Percentiles rank a stretch among this genome's conserved stretches.
Conservation (phyloP, 2,113 vertebrate genomes). For the Grammomys surdaster region DNA sequence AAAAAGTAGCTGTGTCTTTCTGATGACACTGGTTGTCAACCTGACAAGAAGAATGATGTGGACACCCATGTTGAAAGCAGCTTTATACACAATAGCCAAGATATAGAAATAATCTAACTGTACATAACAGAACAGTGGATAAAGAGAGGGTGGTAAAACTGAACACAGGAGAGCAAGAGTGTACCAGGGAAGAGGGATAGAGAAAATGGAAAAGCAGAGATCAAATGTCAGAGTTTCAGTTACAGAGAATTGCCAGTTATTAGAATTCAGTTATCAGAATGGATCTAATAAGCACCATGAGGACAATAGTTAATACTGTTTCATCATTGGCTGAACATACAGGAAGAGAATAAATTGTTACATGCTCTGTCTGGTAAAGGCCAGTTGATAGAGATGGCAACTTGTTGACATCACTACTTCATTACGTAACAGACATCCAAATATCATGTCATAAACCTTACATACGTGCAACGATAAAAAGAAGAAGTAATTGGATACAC, state of each 20-base stretch:
- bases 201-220: neutral
- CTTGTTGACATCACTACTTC: neutral
- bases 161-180: neutral
- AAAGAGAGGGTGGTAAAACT: neutral
- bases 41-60: neutral
- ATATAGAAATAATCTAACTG: neutral
- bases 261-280: neutral
- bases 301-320: neutral
- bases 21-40: neutral
- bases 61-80: neutral
- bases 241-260: neutral
- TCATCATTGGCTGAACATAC: neutral
- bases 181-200: too few relatives aligned
- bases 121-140: neutral
- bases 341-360: neutral
- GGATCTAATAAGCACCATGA: neutral
- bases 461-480: neutral
- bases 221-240: neutral
- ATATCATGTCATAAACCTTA: neutral
- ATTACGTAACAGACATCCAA: neutral
- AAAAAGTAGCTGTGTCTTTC: neutral
- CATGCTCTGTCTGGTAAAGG: neutral
- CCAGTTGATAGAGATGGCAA: neutral
- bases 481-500: too few relatives aligned
- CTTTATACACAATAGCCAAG: neutral